Evolutionary conservation across 2,113 vertebrate genomes (phyloP), one percentile per base, ranked within the genome.

Genomic region (Lichenostomus cassidix): DNA sequence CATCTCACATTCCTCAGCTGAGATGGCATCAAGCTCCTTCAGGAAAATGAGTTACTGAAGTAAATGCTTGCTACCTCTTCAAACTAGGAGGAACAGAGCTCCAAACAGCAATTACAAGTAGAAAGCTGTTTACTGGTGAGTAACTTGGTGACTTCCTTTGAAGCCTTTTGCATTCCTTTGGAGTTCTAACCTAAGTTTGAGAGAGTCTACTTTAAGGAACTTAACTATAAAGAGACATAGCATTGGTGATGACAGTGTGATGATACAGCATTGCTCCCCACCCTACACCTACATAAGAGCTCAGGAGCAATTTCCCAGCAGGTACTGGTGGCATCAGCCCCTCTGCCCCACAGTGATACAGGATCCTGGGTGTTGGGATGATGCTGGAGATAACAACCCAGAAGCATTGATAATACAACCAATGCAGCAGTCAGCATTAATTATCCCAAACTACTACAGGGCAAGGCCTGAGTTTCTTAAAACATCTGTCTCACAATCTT

Each of bases 401-500:
- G 56, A 5, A 89, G 65, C 90, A 93, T 75, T 0, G 83, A 95
- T 93, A 96, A 93, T 53, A 46, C 69, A 88, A 83, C 93, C 71
- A 84, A 37, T 94, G 93, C 64, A 95, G 85, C 82, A 88, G 90
- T 94, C 90, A 94, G 93, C 90, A 89, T 68, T 94, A n/a, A 95
- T 96, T 92, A 95, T 33, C 78, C 80, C 73, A 75, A 94, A 95
- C 78, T 69, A 78, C 86, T 56, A 90, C 1, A 78, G 79, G 90
- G 91, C 92, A 94, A 94, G 58, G 81, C 21, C 81, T 59, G 20
- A 37, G 50, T 76, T 46, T 94, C 82, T 67, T 77, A 76, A 79
- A 82, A 93, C 85, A 96, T 96, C 84, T 94, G 82, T 22, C 83
- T 96, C 83, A 87, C 88, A 92, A 84, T 93, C 83, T 94, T 89